Evolutionary conservation across 2,888 invertebrate genomes (phyloP).

Genomic region (Ernsta delagoae): DNA sequence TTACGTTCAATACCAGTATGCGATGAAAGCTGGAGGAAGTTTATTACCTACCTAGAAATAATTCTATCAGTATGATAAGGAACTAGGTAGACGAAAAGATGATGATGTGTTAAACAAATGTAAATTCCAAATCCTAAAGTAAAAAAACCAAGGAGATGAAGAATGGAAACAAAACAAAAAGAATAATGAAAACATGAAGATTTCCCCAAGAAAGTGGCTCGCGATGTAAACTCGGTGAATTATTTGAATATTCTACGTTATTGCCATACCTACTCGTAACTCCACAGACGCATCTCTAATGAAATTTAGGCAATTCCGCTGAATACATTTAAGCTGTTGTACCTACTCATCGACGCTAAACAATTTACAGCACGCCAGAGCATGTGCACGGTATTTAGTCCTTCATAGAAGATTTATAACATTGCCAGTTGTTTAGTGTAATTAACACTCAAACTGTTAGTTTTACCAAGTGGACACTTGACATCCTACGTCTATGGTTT

Average conservation of each 20-base stretch:
- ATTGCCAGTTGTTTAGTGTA: neutral
- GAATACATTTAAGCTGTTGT: neutral
- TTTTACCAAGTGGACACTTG: too few relatives aligned
- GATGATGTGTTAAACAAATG: too few relatives aligned
- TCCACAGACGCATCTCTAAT: slow-evolving; percentile 3
- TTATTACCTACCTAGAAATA: too few relatives aligned
- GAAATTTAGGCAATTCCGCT: slow-evolving; percentile 8
- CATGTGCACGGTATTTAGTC: neutral
- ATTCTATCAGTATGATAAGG: too few relatives aligned
- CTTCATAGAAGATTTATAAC: neutral
- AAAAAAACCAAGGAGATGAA: too few relatives aligned
- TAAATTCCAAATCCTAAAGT: too few relatives aligned
- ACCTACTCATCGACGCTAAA: neutral
- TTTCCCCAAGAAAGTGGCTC: neutral
- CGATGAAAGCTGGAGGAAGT: too few relatives aligned
- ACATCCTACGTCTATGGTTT: too few relatives aligned
- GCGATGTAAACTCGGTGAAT: too few relatives aligned
- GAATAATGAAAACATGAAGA: neutral
- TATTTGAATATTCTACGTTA: slow-evolving; percentile 4
- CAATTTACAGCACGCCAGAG: slow-evolving; percentile 2
- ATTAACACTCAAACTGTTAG: neutral
- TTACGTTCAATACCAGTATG: too few relatives aligned
- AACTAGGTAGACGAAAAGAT: too few relatives aligned
- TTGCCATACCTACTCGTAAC: neutral
- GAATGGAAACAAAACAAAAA: too few relatives aligned